Percentiles rank a stretch among this genome's conserved stretches.
These are phyloP conservation scores for Galeopsomyia nigrocyanea DNA, from an alignment of 2,888 invertebrate genomes.

Conservation along the genomic window DNA sequence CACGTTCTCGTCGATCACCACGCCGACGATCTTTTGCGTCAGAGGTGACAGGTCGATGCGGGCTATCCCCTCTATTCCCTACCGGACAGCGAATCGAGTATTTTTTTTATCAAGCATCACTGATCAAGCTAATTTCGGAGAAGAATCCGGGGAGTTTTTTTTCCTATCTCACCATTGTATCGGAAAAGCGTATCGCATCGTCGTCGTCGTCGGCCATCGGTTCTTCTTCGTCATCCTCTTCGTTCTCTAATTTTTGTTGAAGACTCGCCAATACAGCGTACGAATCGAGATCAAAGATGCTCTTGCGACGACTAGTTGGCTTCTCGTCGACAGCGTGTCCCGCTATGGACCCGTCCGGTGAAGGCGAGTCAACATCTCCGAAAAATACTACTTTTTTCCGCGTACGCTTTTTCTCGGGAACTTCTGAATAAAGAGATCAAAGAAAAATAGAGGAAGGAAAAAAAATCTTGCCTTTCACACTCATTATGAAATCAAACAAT, in stretches of 20 bases:
- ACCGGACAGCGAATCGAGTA: no score
- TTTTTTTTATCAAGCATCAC: no score
- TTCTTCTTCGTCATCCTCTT: constrained; percentile 36
- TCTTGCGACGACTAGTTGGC: constrained; percentile 47
- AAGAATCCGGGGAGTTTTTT: not conserved
- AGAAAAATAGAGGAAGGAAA: no score
- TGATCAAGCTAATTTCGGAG: no score
- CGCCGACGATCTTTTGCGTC: constrained; percentile 75
- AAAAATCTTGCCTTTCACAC: no score
- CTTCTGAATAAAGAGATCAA: no score
- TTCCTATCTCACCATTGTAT: constrained; percentile 50
- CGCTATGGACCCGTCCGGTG: no score
- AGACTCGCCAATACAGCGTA: constrained; percentile 51
- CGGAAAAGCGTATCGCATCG: constrained; percentile 51
- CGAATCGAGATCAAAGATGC: constrained; percentile 57
- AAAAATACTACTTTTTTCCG: no score
- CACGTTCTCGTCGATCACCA: constrained; percentile 78
- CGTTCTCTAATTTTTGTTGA: constrained; percentile 33
- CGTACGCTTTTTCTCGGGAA: no score
- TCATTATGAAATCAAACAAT: not conserved
- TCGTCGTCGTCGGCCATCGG: not conserved
- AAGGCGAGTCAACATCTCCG: no score
- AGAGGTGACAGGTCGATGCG: constrained; percentile 72
- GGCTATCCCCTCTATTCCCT: constrained; percentile 69
- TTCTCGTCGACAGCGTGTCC: no score